Evolutionary conservation across 2,797 vertebrate genomes (phyloP).

Genomic region (Anabas testudineus): DNA sequence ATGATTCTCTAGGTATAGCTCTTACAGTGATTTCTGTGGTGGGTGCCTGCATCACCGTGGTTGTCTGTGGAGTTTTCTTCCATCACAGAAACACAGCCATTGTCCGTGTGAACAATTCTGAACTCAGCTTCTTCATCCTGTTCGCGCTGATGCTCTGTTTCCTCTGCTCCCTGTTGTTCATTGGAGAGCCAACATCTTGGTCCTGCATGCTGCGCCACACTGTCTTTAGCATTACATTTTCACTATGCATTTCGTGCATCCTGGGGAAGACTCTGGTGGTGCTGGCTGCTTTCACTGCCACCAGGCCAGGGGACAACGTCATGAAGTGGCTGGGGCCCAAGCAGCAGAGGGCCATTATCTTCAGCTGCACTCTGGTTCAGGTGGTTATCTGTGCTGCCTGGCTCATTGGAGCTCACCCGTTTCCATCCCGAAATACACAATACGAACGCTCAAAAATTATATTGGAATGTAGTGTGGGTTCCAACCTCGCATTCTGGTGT

Average conservation of each 20-base stretch:
- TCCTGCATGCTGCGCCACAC: conserved; percentile 85
- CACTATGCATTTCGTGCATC: conserved; percentile 84
- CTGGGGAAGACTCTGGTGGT: conserved; percentile 85
- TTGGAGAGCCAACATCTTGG: conserved; percentile 83
- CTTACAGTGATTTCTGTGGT: conserved; percentile 74
- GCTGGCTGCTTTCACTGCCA: conserved; percentile 81
- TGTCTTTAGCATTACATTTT: conserved; percentile 83
- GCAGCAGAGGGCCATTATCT: conserved; percentile 82
- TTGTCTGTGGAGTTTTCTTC: conserved; percentile 74
- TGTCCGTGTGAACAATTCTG: conserved; percentile 83
- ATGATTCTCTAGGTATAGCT: conserved; percentile 78
- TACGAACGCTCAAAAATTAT: conserved; percentile 81
- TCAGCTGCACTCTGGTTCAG: conserved; percentile 78
- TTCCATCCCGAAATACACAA: conserved; percentile 75
- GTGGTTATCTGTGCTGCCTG: conserved; percentile 78
- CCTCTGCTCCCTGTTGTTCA: conserved; percentile 80
- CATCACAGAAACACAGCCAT: conserved; percentile 78
- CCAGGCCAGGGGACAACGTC: conserved; percentile 80
- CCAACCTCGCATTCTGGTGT: conserved; percentile 83
- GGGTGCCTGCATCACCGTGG: conserved; percentile 75
- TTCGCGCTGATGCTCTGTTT: conserved; percentile 80
- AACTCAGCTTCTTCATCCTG: conserved; percentile 84
- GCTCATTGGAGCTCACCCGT: conserved; percentile 76
- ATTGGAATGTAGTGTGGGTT: conserved; percentile 83
- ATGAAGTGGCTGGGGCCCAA: conserved; percentile 84